A percentile compares a stretch with the other conserved stretches of the same genome.
Conservation (phyloP, 1,140 invertebrate species). For the Leptonema lineaticorne region DNA sequence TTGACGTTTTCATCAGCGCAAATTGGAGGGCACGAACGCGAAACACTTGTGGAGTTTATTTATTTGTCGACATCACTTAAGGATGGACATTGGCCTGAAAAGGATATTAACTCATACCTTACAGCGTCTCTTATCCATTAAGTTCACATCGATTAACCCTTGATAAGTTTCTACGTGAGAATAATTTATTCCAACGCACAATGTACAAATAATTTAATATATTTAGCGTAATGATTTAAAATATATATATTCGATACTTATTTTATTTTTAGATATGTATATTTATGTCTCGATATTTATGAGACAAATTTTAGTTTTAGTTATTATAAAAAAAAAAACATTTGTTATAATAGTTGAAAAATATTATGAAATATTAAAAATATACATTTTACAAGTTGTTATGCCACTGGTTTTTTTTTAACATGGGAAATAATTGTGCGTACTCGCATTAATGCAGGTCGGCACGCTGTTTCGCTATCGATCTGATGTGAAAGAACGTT, state of each 20-base stretch:
- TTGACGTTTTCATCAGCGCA: neutral
- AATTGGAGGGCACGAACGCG: neutral
- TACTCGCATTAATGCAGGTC: conserved; percentile 28
- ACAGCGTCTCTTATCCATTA: conserved; percentile 3
- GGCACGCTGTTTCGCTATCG: conserved; percentile 9
- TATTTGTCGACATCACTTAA: conserved; percentile 20
- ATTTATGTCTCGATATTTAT: too few species aligned
- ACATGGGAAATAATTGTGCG: neutral
- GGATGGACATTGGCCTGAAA: conserved; percentile 17
- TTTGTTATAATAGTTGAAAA: too few species aligned
- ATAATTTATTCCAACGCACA: too few species aligned
- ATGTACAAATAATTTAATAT: too few species aligned
- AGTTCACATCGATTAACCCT: conserved; percentile 8
- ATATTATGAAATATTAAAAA: too few species aligned
- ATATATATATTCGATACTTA: too few species aligned
- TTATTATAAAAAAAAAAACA: too few species aligned
- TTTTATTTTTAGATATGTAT: too few species aligned
- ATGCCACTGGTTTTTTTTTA: too few species aligned
- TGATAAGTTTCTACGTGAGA: neutral
- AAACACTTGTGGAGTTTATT: conserved; percentile 14
- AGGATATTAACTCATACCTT: conserved; percentile 12
- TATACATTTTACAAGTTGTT: too few species aligned
- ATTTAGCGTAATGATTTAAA: too few species aligned
- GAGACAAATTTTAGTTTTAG: too few species aligned
- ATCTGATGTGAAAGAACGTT: neutral